Evolutionary conservation across 2,888 invertebrate species (phyloP).

Genomic region (Drosophila demipolita): DNA sequence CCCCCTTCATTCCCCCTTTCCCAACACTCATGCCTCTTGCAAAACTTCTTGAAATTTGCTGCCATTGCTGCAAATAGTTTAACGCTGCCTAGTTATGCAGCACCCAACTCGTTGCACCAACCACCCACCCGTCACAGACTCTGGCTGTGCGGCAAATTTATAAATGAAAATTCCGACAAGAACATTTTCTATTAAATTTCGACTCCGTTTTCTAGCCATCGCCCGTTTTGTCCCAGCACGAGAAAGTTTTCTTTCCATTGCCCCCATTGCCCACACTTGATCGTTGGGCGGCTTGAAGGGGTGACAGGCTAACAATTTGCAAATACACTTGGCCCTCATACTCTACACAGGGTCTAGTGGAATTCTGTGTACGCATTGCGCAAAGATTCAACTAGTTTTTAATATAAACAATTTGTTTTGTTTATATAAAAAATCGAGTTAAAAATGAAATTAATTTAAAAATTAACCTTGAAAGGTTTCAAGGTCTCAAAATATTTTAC

Average conservation of each 20-base stretch:
- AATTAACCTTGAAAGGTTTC: not conserved
- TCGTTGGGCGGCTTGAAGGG: constrained; percentile 27
- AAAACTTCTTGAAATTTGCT: constrained; percentile 76
- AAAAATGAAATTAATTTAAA: not conserved
- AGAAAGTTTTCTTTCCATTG: constrained; percentile 77
- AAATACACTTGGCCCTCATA: constrained; percentile 36
- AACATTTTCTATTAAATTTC: constrained; percentile 81
- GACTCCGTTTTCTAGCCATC: constrained; percentile 57
- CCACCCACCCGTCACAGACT: not conserved
- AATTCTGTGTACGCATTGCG: not conserved
- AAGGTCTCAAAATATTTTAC: not conserved
- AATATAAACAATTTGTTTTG: not conserved
- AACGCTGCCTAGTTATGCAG: constrained; percentile 31
- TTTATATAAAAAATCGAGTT: not conserved
- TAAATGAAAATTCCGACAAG: constrained; percentile 82
- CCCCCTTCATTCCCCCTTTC: not conserved
- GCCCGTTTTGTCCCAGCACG: constrained; percentile 55
- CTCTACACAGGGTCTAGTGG: not conserved
- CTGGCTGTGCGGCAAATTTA: constrained; percentile 64
- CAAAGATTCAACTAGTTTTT: not conserved
- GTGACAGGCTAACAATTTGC: constrained; percentile 44
- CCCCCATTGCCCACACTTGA: constrained; percentile 32
- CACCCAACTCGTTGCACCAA: not conserved
- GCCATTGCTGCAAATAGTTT: constrained; percentile 66
- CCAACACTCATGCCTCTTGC: constrained; percentile 13